These are phyloP conservation scores for Sandelia bainsii DNA, from an alignment of 2,797 vertebrate genomes.

Conservation along the genomic window DNA sequence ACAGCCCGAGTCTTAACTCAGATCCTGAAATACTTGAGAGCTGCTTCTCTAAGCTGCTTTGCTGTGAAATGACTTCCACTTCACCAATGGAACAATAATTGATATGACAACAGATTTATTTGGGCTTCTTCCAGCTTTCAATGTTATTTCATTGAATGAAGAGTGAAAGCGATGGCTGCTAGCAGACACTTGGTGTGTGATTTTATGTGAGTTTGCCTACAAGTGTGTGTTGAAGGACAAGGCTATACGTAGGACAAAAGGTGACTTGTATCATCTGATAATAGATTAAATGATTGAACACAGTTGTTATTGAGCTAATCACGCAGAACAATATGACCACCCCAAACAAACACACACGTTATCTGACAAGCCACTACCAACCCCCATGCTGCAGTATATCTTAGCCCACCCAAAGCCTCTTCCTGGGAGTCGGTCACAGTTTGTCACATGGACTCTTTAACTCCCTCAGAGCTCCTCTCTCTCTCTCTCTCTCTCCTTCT, in stretches of 20 bases:
- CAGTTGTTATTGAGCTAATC: slow-evolving; percentile 23
- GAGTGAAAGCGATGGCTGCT: slow-evolving; percentile 49
- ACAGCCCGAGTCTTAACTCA: slow-evolving; percentile 76
- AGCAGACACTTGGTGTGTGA: slow-evolving; percentile 27
- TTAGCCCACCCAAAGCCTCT: slow-evolving; percentile 72
- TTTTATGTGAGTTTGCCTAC: neutral
- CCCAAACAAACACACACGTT: neutral
- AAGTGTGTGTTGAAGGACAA: slow-evolving; percentile 28
- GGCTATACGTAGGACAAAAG: slow-evolving; percentile 14
- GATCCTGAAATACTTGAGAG: slow-evolving; percentile 78
- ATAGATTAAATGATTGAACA: slow-evolving; percentile 36
- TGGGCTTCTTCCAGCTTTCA: slow-evolving; percentile 62
- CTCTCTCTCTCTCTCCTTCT: slow-evolving; percentile 32
- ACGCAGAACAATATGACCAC: slow-evolving; percentile 8
- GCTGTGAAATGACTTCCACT: slow-evolving; percentile 83
- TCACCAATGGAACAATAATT: slow-evolving; percentile 85
- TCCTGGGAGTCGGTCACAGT: slow-evolving; percentile 71
- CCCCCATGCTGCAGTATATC: slow-evolving; percentile 29
- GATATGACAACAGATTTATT: slow-evolving; percentile 87
- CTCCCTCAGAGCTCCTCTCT: slow-evolving; percentile 50
- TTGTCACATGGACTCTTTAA: slow-evolving; percentile 74
- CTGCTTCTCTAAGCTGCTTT: slow-evolving; percentile 85
- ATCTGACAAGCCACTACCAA: slow-evolving; percentile 16
- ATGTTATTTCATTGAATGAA: slow-evolving; percentile 58
- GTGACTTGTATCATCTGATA: slow-evolving; percentile 28